Evolutionary conservation across 2,888 invertebrate species (phyloP), one percentile per base, ranked within the genome.

Genomic region (Drosophila mayaguana): DNA sequence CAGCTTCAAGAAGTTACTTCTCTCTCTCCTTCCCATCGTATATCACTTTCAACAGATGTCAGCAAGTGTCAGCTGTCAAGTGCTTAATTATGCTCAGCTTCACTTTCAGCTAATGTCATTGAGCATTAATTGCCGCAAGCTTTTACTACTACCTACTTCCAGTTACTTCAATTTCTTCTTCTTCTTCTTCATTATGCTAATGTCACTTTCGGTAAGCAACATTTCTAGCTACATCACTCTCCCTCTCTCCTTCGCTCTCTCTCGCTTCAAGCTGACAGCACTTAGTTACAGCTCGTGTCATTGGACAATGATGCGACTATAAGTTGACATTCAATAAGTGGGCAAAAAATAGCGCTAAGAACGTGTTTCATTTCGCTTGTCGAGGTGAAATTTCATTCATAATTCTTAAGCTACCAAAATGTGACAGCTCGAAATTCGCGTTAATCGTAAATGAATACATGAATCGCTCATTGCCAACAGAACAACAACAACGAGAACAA

Each of bases 331-430:
- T 25, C 63, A 78, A 56, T 72, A 60, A 68, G 67, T 43, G 50
- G 54, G n/a, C 36, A 42, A 42, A 14, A 38, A 38, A 40, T 18
- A 22, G 14, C 8, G 4, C 8, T 42, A 48, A 74, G 76, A 76
- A 76, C 76, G 76, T 79, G 76, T 79, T 76, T 51, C 57, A 64
- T 50, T 79, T 56, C n/a, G 43, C 46, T 34, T 42, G 56, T 56
- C 48, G 40, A 48, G 66, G 60, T 75, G 65, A 70, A 77, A 77
- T 77, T 80, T 80, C 77, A 80, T 77, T 77, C 77, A 80, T 77
- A 75, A 70, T 63, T 75, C 68, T 67, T 57, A 69, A 75, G 63
- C 70, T 55, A 22, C 20, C n/a, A 9, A 70, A 70, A 50, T 55
- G 34, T 66, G 66, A 59, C 67, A 62, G 61, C 42, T 64, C 36